A percentile compares a stretch with the other conserved stretches of the same genome.
phyloP scores from a whole-genome alignment of 1,140 invertebrate species.

The Augochlora pura region DNA sequence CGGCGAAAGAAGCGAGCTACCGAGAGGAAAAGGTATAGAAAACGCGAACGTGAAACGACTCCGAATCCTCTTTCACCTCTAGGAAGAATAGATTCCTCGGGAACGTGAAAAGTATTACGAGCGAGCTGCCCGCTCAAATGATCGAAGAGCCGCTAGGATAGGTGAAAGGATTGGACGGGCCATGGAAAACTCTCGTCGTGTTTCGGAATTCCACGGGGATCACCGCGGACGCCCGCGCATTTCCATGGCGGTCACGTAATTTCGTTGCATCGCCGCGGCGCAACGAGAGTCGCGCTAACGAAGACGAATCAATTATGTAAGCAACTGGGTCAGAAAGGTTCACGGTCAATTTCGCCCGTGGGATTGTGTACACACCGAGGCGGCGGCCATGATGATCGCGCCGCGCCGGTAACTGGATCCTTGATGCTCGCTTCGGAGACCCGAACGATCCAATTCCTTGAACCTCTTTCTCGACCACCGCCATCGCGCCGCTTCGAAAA shows the following conservation, averaged over 20 bases:
- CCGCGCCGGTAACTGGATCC: conserved; percentile 27
- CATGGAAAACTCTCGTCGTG: neutral
- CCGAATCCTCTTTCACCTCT: neutral
- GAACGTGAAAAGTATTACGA: neutral
- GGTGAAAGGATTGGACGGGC: neutral
- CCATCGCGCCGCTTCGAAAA: neutral
- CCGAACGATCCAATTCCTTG: conserved; percentile 31
- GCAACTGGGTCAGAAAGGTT: conserved; percentile 70
- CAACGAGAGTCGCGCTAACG: conserved; percentile 41
- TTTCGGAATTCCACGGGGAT: conserved; percentile 19
- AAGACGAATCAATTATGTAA: conserved; percentile 65
- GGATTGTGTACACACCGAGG: conserved; percentile 27
- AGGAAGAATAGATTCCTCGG: neutral
- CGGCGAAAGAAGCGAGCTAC: too few relatives aligned
- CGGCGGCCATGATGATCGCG: neutral
- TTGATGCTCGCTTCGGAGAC: conserved; percentile 1
- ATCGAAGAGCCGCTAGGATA: too few relatives aligned
- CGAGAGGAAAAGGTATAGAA: too few relatives aligned
- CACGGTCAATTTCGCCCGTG: conserved; percentile 63
- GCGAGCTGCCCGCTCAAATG: neutral
- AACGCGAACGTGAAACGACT: neutral
- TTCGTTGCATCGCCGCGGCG: conserved; percentile 29
- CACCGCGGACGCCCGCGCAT: neutral
- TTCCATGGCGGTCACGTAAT: conserved; percentile 35
- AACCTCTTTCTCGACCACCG: conserved; percentile 18